Evolutionary conservation across 2,797 vertebrate species (phyloP), one percentile per base, ranked within the genome.

Genomic region (Neosilurus hyrtlii): DNA sequence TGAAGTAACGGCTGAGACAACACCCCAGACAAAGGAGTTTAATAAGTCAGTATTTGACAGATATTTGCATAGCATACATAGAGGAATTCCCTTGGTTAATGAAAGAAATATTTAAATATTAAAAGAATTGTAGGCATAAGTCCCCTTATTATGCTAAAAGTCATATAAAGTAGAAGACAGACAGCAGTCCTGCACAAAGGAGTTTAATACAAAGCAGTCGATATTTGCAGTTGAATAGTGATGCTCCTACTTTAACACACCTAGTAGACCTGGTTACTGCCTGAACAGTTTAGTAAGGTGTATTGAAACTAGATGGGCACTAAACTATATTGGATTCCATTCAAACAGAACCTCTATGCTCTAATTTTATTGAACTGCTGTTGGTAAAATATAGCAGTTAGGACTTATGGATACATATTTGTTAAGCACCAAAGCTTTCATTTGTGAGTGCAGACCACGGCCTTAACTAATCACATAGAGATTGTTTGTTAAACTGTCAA

Each of bases 1-100:
- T 56, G 24, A 79, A 79, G 56, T 72, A 62, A 62, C 37, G 14
- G 68, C 24, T 52, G 56, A 24, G 37, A 26, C 61, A 68, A 67
- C 35, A 70, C 37, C 52, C 59, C 14, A 52, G 24, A 26, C 14
- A 67, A 82, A 72, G 18, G 14, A 59, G n/a, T 62, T 73, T 73
- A 11, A 24, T n/a, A 51, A 70, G 14, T 59, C 54, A 70, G 14
- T 43, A 71, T 26, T 81, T 72, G 7, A 57, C 37, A 26, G 68
- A 72, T 71, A 61, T 57, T 61, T 26, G 54, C 35, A 56, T 74
- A 20, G 73, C 80, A 56, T 54, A 37, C 20, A 15, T n/a, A 20
- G 14, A 74, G 70, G 49, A 16, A 37, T n/a, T 43, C 37, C 1
- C 6, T 0, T 11, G 20, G 30, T 49, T 51, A n/a, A 52, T 61